A percentile compares a stretch with the other conserved stretches of the same genome.
These are phyloP conservation scores for Heliconius hermathena DNA, from an alignment of 1,140 invertebrate genomes.

Conservation along the genomic window DNA sequence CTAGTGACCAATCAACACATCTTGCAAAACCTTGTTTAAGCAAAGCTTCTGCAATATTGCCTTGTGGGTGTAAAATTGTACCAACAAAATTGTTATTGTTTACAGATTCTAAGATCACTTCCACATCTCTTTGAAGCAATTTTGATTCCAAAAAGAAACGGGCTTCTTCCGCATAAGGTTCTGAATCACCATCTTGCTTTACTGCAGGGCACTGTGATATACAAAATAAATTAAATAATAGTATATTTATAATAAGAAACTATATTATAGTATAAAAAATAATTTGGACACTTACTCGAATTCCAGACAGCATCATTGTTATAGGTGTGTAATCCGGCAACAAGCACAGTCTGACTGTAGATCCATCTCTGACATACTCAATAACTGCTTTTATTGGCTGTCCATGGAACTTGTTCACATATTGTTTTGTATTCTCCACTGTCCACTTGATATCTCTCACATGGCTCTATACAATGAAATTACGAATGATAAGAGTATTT, in stretches of 20 bases:
- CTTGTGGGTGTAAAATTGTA: slow-evolving; percentile 94
- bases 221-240: slow-evolving; percentile 15
- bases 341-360: slow-evolving; percentile 94
- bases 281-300: slow-evolving; percentile 84
- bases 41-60: slow-evolving; percentile 97
- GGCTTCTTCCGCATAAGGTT: slow-evolving; percentile 81
- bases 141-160: slow-evolving; percentile 95
- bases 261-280: not conserved
- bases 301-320: slow-evolving; percentile 97
- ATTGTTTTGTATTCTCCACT: slow-evolving; percentile 88
- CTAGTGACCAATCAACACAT: slow-evolving; percentile 99
- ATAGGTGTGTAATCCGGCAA: slow-evolving; percentile 93
- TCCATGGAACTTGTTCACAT: slow-evolving; percentile 82
- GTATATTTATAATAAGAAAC: not conserved
- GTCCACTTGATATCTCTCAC: slow-evolving; percentile 92
- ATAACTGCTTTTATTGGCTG: slow-evolving; percentile 88
- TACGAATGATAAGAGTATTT: not conserved
- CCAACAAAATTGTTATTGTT: slow-evolving; percentile 97
- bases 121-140: slow-evolving; percentile 95
- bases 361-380: slow-evolving; percentile 98
- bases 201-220: slow-evolving; percentile 62
- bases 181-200: slow-evolving; percentile 73
- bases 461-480: slow-evolving; percentile 82
- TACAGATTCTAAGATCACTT: slow-evolving; percentile 94
- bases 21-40: slow-evolving; percentile 95